These are phyloP conservation scores for Dasysyrphus tricinctus DNA, from an alignment of 2,888 invertebrate genomes.

Conservation along the genomic window DNA sequence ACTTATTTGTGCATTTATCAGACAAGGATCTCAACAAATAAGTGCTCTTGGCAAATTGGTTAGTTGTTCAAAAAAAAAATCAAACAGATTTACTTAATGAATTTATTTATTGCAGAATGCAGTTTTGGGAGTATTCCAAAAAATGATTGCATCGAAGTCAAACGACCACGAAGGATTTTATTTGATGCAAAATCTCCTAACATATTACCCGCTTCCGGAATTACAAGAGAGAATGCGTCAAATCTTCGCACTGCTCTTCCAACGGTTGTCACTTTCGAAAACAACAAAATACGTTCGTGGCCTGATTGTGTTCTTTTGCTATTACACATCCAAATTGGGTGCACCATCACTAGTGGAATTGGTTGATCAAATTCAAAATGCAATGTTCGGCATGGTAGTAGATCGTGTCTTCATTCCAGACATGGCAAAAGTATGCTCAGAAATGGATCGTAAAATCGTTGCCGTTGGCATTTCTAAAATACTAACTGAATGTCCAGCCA, in stretches of 20 bases:
- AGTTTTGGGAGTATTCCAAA: constrained; percentile 97
- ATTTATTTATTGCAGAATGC: constrained; percentile 86
- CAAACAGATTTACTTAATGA: neutral
- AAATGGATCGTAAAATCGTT: constrained; percentile 94
- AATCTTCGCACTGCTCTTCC: constrained; percentile 96
- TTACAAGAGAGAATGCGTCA: constrained; percentile 92
- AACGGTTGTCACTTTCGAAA: constrained; percentile 95
- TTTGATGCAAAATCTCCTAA: constrained; percentile 93
- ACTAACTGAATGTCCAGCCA: constrained; percentile 89
- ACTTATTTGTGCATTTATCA: constrained; percentile 94
- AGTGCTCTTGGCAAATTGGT: constrained; percentile 89
- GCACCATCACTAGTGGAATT: constrained; percentile 89
- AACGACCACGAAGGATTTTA: constrained; percentile 99
- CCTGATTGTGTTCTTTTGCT: constrained; percentile 94
- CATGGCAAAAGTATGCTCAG: constrained; percentile 92
- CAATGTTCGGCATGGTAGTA: constrained; percentile 98
- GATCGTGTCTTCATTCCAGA: constrained; percentile 95
- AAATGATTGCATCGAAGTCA: constrained; percentile 96
- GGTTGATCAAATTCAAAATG: constrained; percentile 93
- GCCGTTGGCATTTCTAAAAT: constrained; percentile 95
- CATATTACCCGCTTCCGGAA: constrained; percentile 90
- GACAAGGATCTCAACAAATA: constrained; percentile 88
- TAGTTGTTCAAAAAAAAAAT: constrained; percentile 77
- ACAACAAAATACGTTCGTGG: constrained; percentile 97
- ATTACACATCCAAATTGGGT: constrained; percentile 93